Percentiles rank a stretch among this genome's conserved stretches.
Conservation (phyloP, 1,140 invertebrate genomes). For the Oppia nitens region DNA sequence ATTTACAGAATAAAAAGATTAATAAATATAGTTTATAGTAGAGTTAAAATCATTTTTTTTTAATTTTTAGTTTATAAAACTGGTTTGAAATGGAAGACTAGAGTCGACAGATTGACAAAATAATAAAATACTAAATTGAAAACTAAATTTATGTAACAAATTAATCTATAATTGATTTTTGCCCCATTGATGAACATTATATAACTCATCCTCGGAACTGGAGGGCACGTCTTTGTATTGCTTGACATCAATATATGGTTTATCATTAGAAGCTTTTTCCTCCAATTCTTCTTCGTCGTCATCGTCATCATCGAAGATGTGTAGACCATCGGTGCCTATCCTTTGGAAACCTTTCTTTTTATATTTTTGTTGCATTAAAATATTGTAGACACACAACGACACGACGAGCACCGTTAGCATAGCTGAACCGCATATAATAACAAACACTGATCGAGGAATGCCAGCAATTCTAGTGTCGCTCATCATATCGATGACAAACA, state of each 20-base stretch:
- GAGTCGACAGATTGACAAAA: no score
- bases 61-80: no score
- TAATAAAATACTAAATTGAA: no score
- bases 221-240: background rate
- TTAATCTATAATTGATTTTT: no score
- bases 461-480: slow-evolving; percentile 47
- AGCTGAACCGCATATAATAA: slow-evolving; percentile 25
- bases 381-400: slow-evolving; percentile 11
- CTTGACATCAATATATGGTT: background rate
- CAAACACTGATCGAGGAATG: slow-evolving; percentile 50
- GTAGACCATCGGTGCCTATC: background rate
- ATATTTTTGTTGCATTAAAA: slow-evolving; percentile 5
- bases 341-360: background rate
- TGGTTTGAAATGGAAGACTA: no score
- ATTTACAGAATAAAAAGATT: no score
- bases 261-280: background rate
- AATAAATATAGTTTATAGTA: no score
- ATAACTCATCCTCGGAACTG: background rate
- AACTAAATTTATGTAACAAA: no score
- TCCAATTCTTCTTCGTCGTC: background rate
- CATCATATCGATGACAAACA: slow-evolving; percentile 44
- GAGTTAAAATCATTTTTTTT: no score
- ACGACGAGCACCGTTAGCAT: slow-evolving; percentile 9
- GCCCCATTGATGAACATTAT: background rate
- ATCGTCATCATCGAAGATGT: background rate